A percentile compares a stretch with the other conserved stretches of the same genome.
phyloP scores from a whole-genome alignment of 2,888 invertebrate species.

The Timandra comae region DNA sequence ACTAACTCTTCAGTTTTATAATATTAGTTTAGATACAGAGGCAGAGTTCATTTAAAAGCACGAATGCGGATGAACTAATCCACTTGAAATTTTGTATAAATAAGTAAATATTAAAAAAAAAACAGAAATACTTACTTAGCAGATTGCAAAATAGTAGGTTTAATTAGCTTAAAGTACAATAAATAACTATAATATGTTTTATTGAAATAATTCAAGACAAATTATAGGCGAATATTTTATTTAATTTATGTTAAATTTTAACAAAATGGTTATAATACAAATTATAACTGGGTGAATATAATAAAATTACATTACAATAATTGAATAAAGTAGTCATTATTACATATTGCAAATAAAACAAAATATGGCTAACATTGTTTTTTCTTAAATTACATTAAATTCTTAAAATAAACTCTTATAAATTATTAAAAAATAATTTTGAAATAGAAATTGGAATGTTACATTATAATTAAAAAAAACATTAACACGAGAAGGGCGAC shows the following conservation, averaged over 20 bases:
- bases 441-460: constrained; percentile 49
- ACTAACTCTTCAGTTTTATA: background rate
- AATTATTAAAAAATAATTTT: constrained; percentile 46
- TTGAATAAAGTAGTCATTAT: background rate
- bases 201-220: constrained; percentile 40
- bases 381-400: constrained; percentile 48
- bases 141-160: too few relatives aligned
- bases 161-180: too few relatives aligned
- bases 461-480: constrained; percentile 28
- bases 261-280: constrained; percentile 42
- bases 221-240: constrained; percentile 70
- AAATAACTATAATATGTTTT: too few relatives aligned
- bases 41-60: too few relatives aligned
- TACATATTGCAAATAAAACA: constrained; percentile 29
- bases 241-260: constrained; percentile 61
- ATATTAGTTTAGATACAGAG: too few relatives aligned
- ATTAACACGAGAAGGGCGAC: constrained; percentile 46
- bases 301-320: constrained; percentile 7
- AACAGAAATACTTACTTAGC: too few relatives aligned
- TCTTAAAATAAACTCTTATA: constrained; percentile 49
- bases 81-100: too few relatives aligned
- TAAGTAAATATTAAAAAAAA: too few relatives aligned
- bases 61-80: too few relatives aligned
- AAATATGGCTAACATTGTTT: constrained; percentile 15
- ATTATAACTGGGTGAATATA: constrained; percentile 23